Evolutionary conservation across 2,797 vertebrate genomes (phyloP), one percentile per base, ranked within the genome.

Genomic region (Eulemur albifrons): DNA sequence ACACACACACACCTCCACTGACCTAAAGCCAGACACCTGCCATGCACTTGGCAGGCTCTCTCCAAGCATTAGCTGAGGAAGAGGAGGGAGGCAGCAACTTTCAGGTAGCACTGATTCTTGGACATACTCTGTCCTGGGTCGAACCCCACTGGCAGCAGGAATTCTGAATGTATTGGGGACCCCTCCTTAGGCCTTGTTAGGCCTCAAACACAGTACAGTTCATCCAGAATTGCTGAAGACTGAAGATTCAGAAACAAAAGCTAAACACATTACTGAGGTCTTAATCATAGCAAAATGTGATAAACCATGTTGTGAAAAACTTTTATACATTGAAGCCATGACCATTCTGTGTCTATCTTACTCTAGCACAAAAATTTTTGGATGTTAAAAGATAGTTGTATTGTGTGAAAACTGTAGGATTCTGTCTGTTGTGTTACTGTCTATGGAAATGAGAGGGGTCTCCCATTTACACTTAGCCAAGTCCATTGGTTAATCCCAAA

Each of bases 261-360:
- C 61, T 86, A 43, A 96, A 75, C 52, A 73, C 7, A 83, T 99
- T 98, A 98, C 98, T 98, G 90, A 97, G 98, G 98, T 99, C 99
- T 99, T 99, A 99, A 98, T 93, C 35, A 45, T 89, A 96, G 96
- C 94, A 98, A 98, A 96, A 95, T 98, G 97, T 98, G 98, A 97
- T 97, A 98, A 98, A 98, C 94, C 98, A 96, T 97, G 88, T 98
- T 94, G 92, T 98, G 95, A 98, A 98, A 97, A 97, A 97, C 98
- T 96, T 97, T 84, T 98, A 97, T 98, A 97, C 94, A 98, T 97
- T 98, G 96, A 98, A 98, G 97, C 93, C 85, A 93, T 98, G 98
- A 96, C 97, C 96, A 97, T 96, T 98, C 97, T 98, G 97, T 98
- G 98, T 98, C 98, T 97, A 45, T 93, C 93, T 97, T 98, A 98